Base-by-base conservation (phyloP, 2,888 invertebrate genomes). In the Synanthedon tipuliformis region DNA sequence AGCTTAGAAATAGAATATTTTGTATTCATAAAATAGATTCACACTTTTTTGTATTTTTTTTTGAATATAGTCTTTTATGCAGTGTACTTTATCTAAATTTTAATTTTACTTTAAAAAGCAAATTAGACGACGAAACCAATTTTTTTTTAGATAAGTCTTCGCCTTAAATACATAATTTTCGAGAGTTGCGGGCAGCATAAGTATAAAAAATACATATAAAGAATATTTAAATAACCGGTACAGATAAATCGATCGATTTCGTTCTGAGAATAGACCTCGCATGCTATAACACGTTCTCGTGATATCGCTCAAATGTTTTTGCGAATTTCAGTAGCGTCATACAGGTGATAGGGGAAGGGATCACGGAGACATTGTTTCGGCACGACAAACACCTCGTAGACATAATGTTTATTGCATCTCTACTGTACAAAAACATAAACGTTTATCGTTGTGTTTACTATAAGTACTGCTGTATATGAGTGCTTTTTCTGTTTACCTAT, bases 231-330 rank as follows among this genome's bases (percentile, higher is more conserved):
- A 34, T 34, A 34, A 34, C 34, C 34, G 8, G 34, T 10, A 34
- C 2, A 34, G 34, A 34, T 10, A 34, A 34, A 34, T 34, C 34
- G 34, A 34, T 34, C 2, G 34, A 34, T 34, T 45, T 45, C 7
- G 12, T 18, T 55, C 56, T 52, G 27, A 64, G 65, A 74, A 78
- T 79, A 75, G 56, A n/a, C 61, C 63, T 61, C 54, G 53, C 59
- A 58, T 61, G 66, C 75, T 75, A 71, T 78, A 78, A 76, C 76
- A 80, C 77, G 76, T 78, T 70, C 68, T 62, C 62, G 60, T 71
- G 70, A 75, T 76, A 73, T 69, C 69, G 65, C 64, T 67, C 64
- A 66, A 66, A 71, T 73, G 75, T 79, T 78, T 74, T 73, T 64
- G 67, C 61, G 73, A 76, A 73, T 76, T 73, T 73, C 68, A 18